phyloP scores from a whole-genome alignment of 2,797 vertebrate genomes.

The Muscicapa comitata region DNA sequence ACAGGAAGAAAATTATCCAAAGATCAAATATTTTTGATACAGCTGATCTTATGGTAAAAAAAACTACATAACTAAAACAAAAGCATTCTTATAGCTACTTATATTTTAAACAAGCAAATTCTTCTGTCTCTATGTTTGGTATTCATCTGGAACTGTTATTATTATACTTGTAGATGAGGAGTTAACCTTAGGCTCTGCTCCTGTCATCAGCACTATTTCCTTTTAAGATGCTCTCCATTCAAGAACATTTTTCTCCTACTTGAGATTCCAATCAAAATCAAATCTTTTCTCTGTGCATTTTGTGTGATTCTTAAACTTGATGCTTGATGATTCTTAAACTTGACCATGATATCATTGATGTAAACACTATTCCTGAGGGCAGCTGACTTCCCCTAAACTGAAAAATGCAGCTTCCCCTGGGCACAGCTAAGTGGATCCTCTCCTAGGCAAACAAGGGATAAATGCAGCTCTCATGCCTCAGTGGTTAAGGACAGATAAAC shows the following conservation, averaged over 20 bases:
- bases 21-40: not conserved
- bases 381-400: not conserved
- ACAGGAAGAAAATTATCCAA: not conserved
- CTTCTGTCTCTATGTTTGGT: not conserved
- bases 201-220: not conserved
- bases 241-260: not conserved
- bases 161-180: not conserved
- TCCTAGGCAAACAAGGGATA: not conserved
- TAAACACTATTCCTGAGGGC: not conserved
- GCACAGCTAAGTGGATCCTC: not conserved
- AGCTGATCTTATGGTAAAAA: not conserved
- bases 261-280: not conserved
- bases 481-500: not conserved
- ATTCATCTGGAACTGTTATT: not conserved
- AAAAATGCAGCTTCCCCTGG: not conserved
- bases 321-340: not conserved
- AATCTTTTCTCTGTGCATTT: not conserved
- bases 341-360: accelerated
- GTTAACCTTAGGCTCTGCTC: not conserved
- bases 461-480: not conserved
- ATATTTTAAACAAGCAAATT: not conserved
- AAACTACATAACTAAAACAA: not conserved
- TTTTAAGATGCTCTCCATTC: not conserved
- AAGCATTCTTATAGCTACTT: not conserved
- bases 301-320: not conserved